Base-by-base conservation (phyloP, 2,113 vertebrate genomes). In the Muntiacus reevesi region DNA sequence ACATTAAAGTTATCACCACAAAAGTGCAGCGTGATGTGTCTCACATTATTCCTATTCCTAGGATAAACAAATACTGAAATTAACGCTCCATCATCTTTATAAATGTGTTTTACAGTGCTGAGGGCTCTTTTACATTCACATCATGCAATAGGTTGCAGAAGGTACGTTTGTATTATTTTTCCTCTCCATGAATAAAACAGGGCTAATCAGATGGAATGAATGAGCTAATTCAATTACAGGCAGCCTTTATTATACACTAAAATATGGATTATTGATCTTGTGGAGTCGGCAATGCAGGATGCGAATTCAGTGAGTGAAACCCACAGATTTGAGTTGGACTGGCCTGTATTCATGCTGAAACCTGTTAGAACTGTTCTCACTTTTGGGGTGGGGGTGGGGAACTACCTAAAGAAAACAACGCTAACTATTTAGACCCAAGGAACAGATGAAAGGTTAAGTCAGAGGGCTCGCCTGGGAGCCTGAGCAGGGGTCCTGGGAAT, bases 251-350 rank as follows among this genome's bases (percentile, higher is more conserved):
- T 94, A 87, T 79, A 85, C 76, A 97, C 86, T 84, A 94, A 94
- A 97, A 81, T 94, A 97, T 84, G 91, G 95, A 89, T 96, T 97
- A 98, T 97, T 94, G 98, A 97, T 95, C 97, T 71, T 47, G 36
- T 40, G 76, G 82, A 78, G 33, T 5, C 83, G 94, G 84, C 28
- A 50, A 96, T 47, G 93, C 36, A 60, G 19, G 93, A 91, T 28
- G 95, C 88, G 60, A 82, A 95, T 76, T 86, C 71, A 57, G 87
- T n/a, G 94, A 78, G 36, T 28, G 79, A 81, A 87, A 85, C 62
- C n/a, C 12, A 21, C 89, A 89, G 54, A 79, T 30, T 3, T 87
- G 57, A 76, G 50, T 67, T 81, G 67, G 67, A 17, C 17, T 81
- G 16, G 25, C 87, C 96, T 93, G 36, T 94, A 87, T 57, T 45